A percentile compares a stretch with the other conserved stretches of the same genome.
phyloP scores from a whole-genome alignment of 2,797 vertebrate genomes.

The Knipowitschia caucasica region DNA sequence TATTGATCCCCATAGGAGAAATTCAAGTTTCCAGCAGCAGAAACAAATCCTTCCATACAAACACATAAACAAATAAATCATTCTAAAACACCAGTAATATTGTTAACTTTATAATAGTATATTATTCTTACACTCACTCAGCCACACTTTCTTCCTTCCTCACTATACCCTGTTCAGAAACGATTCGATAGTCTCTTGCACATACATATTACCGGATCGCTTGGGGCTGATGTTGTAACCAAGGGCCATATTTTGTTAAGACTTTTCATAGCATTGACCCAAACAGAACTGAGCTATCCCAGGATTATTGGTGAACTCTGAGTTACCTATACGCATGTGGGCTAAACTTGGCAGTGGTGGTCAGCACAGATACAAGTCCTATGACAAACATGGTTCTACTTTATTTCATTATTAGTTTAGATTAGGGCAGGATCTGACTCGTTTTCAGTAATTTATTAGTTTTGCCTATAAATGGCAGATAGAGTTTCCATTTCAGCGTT shows the following conservation, averaged over 20 bases:
- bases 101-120: no score
- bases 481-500: conserved; percentile 23
- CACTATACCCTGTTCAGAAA: no score
- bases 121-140: no score
- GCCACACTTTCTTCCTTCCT: no score
- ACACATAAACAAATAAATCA: no score
- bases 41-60: no score
- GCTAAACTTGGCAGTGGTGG: conserved; percentile 25
- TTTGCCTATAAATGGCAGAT: conserved; percentile 51
- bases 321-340: conserved; percentile 45
- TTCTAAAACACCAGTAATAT: no score
- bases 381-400: conserved; percentile 31
- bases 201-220: conserved; percentile 32
- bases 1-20: no score
- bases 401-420: conserved; percentile 45
- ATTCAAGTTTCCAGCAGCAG: no score
- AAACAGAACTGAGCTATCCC: conserved; percentile 54
- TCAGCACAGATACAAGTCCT: conserved; percentile 26
- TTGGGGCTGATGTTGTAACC: conserved; percentile 37
- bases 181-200: conserved; percentile 24
- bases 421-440: conserved; percentile 44
- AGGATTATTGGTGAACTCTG: conserved; percentile 60
- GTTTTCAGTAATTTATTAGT: conserved; percentile 41
- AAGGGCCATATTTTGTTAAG: conserved; percentile 48
- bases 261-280: conserved; percentile 55